Evolutionary conservation across 2,797 vertebrate genomes (phyloP).

Genomic region (Leuciscus waleckii): DNA sequence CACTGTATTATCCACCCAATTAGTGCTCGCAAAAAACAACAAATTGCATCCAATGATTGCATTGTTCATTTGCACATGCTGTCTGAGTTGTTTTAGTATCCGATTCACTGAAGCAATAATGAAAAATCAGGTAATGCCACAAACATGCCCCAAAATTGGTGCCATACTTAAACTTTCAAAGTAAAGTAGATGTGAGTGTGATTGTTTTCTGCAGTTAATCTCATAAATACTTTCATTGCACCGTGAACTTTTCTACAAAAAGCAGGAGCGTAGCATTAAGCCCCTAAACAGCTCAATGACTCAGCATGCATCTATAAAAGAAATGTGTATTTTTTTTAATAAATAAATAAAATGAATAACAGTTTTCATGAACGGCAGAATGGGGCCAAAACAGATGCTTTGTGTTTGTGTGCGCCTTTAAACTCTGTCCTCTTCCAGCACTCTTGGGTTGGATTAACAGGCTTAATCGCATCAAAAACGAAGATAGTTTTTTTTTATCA

Average conservation of each 20-base stretch:
- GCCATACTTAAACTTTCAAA: not conserved
- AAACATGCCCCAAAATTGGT: not conserved
- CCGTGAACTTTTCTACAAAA: conserved; percentile 10
- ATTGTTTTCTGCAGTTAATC: conserved; percentile 17
- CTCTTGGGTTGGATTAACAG: conserved; percentile 28
- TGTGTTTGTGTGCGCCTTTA: conserved; percentile 36
- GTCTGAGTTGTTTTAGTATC: not conserved
- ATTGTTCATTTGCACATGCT: not conserved
- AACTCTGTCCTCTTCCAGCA: conserved; percentile 29
- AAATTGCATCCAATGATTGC: not conserved
- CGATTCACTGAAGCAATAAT: not conserved
- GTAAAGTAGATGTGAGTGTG: not conserved
- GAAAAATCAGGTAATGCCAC: conserved; percentile 7
- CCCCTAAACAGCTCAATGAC: not conserved
- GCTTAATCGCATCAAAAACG: conserved; percentile 37
- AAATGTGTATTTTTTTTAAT: conserved; percentile 2
- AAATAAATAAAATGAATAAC: conserved; percentile 34
- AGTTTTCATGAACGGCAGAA: conserved; percentile 33
- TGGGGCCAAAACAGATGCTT: conserved; percentile 45
- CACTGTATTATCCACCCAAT: conserved; percentile 8
- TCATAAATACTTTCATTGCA: conserved; percentile 24
- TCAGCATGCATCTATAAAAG: conserved; percentile 22
- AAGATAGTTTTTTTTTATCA: conserved; percentile 12
- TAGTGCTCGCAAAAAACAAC: not conserved
- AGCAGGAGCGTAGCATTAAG: conserved; percentile 6